Evolutionary conservation across 2,888 invertebrate species (phyloP), one percentile per base, ranked within the genome.

Genomic region (Caenorhabditis virilis): DNA sequence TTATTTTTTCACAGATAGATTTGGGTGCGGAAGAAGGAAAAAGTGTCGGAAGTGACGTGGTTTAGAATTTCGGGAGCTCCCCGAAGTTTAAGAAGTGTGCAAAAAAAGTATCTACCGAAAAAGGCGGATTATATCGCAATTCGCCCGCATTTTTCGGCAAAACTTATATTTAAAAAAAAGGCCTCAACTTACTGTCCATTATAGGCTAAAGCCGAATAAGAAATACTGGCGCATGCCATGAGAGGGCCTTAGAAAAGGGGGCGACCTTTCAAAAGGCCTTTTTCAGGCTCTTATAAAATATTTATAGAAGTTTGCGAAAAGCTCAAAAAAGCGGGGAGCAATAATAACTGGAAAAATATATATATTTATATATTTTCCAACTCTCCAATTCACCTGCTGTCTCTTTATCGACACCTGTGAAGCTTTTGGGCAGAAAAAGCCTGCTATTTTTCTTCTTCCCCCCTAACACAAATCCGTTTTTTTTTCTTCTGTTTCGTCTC

Each of bases 151-250:
- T 18, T 38, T 38, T n/a, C 2, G n/a, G 16, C 20, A 25, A 13
- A 26, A 27, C 18, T 18, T 30, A 27, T 26, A 25, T 26, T 25
- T n/a, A 20, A 33, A 25, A 33, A 18, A 25, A 11, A 35, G 18
- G 5, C 26, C 41, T 27, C 25, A 25, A 68, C 74, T 72, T 65
- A 75, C 74, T 75, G 74, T 70, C 72, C 74, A 60, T 70, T 72
- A 57, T 61, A 63, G 49, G 69, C 66, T 11, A 75, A 63, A 9
- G 72, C 72, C 27, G 74, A 72, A 58, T 75, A 75, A 33, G 69
- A 69, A 47, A 75, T 72, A 57, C 72, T 71, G 26, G 74, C 74
- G 48, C 66, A 66, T 11, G 74, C 72, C 74, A 75, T 73, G 11
- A 13, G 36, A 11, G 9, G 16, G 39, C 23, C 7, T 4, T 13